Conservation (phyloP, 1,140 invertebrate species). For the Brachionus manjavacas region DNA sequence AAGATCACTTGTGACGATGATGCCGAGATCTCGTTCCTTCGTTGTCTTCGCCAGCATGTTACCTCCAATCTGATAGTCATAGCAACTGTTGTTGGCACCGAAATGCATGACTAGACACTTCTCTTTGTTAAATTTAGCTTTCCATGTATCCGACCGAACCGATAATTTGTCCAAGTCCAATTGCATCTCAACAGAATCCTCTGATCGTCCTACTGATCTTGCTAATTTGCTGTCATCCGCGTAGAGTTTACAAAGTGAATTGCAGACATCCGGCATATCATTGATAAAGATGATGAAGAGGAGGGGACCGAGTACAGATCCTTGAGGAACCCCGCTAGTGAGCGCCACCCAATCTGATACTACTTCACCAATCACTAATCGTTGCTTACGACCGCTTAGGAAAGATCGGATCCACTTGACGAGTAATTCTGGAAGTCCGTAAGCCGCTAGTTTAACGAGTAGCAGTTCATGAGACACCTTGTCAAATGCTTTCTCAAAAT, state of each 20-base stretch:
- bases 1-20: no score
- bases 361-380: background rate
- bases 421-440: background rate
- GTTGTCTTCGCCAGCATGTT: background rate
- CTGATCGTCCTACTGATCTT: background rate
- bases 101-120: background rate
- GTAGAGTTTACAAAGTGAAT: background rate
- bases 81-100: background rate
- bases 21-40: background rate
- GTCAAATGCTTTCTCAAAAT: no score
- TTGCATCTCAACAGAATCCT: background rate
- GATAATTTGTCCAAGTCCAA: background rate
- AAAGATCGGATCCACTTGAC: background rate
- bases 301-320: background rate
- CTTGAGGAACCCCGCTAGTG: background rate
- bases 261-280: background rate
- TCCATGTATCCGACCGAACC: background rate
- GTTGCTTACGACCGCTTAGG: background rate
- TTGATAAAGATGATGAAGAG: background rate
- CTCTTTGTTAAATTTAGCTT: background rate
- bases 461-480: background rate
- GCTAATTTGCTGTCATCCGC: background rate
- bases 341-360: background rate
- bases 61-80: background rate
- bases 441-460: background rate